Conservation (phyloP, 2,797 vertebrate genomes). For the Anableps anableps region DNA sequence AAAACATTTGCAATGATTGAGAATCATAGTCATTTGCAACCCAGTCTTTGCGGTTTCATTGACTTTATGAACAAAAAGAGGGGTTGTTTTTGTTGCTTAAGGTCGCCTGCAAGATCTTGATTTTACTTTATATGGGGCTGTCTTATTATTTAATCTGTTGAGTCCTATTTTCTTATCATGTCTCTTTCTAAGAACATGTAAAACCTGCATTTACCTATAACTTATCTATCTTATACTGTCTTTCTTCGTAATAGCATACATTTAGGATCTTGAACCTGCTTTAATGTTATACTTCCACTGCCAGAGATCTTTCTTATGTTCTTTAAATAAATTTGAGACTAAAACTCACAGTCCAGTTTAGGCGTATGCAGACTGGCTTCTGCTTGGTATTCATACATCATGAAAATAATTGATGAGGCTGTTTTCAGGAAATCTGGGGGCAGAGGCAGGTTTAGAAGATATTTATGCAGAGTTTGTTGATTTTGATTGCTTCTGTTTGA, state of each 20-base stretch:
- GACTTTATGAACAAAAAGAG: neutral
- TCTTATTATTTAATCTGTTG: constrained; percentile 9
- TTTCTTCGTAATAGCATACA: neutral
- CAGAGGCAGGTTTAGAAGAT: neutral
- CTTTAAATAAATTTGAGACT: neutral
- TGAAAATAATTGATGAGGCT: constrained; percentile 42
- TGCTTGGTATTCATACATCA: constrained; percentile 13
- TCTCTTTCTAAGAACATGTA: neutral
- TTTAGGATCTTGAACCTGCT: neutral
- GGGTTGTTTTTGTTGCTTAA: neutral
- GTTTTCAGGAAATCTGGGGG: constrained; percentile 13
- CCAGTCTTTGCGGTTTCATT: neutral
- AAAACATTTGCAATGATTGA: neutral
- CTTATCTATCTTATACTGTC: neutral
- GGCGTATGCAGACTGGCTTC: neutral
- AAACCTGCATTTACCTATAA: neutral
- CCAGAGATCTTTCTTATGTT: neutral
- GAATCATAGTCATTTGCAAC: neutral
- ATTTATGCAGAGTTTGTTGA: constrained; percentile 17
- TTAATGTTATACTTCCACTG: neutral
- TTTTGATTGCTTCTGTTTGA: constrained; percentile 20
- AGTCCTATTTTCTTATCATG: constrained; percentile 7
- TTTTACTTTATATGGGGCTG: constrained; percentile 29
- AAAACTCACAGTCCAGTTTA: constrained; percentile 8
- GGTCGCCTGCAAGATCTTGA: neutral